These are phyloP conservation scores for Pectinophora gossypiella DNA, from an alignment of 1,140 invertebrate species.

Conservation along the genomic window DNA sequence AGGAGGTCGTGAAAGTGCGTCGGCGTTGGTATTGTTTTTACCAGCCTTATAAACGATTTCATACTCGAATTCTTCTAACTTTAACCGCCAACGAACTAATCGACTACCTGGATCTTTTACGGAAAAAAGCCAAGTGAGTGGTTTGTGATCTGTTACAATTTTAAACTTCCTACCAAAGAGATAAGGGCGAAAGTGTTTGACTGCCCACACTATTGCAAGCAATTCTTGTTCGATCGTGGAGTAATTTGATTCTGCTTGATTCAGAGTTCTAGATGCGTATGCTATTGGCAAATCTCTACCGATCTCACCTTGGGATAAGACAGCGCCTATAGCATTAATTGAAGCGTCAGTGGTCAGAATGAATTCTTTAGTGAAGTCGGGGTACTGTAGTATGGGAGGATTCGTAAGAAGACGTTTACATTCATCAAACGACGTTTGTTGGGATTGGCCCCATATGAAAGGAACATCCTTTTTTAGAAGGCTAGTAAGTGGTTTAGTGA, in stretches of 20 bases:
- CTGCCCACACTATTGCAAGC: slow-evolving; percentile 30
- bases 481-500: slow-evolving; percentile 33
- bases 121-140: slow-evolving; percentile 49
- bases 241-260: slow-evolving; percentile 28
- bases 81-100: slow-evolving; percentile 70
- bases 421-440: slow-evolving; percentile 40
- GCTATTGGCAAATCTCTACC: slow-evolving; percentile 27
- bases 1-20: slow-evolving; percentile 35
- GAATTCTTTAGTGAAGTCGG: slow-evolving; percentile 30
- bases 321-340: neutral
- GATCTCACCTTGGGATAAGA: neutral
- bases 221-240: slow-evolving; percentile 45
- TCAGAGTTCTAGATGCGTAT: slow-evolving; percentile 30
- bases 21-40: slow-evolving; percentile 49
- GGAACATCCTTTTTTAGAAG: slow-evolving; percentile 30
- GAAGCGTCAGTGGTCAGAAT: slow-evolving; percentile 8
- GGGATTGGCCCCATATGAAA: slow-evolving; percentile 22
- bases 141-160: slow-evolving; percentile 75
- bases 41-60: slow-evolving; percentile 62
- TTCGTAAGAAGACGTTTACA: slow-evolving; percentile 44
- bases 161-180: too few species aligned
- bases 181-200: too few species aligned
- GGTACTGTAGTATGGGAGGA: slow-evolving; percentile 35
- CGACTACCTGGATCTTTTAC: slow-evolving; percentile 59
- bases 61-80: slow-evolving; percentile 62